phyloP scores from a whole-genome alignment of 2,888 invertebrate genomes.

The Alcis repandata region DNA sequence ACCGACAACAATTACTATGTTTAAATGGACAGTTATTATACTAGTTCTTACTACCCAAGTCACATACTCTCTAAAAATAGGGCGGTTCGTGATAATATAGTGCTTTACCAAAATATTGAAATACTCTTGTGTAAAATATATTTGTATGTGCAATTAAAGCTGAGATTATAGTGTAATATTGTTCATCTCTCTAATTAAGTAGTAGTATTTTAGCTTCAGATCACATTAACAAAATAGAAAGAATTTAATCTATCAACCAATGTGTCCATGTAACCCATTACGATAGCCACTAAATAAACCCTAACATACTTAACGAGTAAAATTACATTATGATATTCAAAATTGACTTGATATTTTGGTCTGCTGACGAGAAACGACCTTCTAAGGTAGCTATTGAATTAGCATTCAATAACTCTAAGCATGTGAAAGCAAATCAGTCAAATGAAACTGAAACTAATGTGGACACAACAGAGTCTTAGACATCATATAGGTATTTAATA shows the following conservation, averaged over 20 bases:
- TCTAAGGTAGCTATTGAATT: conserved; percentile 48
- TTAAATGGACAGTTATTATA: conserved; percentile 54
- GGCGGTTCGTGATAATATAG: conserved; percentile 79
- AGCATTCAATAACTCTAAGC: conserved; percentile 43
- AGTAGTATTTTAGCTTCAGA: conserved; percentile 72
- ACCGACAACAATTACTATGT: conserved; percentile 39
- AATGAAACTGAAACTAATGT: conserved; percentile 20
- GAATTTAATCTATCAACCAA: conserved; percentile 70
- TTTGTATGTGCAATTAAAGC: conserved; percentile 75
- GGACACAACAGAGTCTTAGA: neutral
- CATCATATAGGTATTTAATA: neutral
- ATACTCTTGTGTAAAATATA: conserved; percentile 68
- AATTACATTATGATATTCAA: conserved; percentile 71
- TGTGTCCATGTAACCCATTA: conserved; percentile 64
- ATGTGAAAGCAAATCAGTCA: conserved; percentile 37
- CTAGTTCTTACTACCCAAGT: conserved; percentile 48
- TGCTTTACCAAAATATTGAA: conserved; percentile 78
- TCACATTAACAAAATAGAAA: conserved; percentile 83
- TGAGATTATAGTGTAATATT: conserved; percentile 62
- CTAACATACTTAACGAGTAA: conserved; percentile 76
- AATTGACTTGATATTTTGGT: conserved; percentile 84
- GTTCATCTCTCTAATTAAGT: conserved; percentile 59
- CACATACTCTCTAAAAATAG: conserved; percentile 78
- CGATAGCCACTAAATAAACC: conserved; percentile 72
- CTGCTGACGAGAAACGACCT: conserved; percentile 68